Percentiles rank a stretch among this genome's conserved stretches.
Evolutionary conservation across 1,140 invertebrate species (phyloP).

Genomic region (Phymorhynchus buccinoides): DNA sequence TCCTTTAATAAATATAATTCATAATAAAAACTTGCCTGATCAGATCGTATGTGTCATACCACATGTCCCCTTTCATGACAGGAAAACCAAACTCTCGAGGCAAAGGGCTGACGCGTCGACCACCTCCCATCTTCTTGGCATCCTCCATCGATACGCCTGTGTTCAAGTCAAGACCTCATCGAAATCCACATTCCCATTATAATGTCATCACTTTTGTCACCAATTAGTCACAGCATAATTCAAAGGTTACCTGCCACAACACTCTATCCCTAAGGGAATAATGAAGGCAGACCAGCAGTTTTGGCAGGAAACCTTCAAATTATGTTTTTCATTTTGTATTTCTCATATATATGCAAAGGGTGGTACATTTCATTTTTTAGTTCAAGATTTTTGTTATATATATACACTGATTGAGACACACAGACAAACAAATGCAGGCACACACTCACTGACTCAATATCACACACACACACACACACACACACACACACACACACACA

Average conservation of each 20-base stretch:
- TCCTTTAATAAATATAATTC: background rate
- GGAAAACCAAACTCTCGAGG: constrained; percentile 71
- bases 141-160: constrained; percentile 68
- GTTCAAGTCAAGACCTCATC: constrained; percentile 34
- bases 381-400: too few species aligned
- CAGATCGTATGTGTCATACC: constrained; percentile 72
- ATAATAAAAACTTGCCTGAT: constrained; percentile 57
- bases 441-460: background rate
- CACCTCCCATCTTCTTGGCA: constrained; percentile 63
- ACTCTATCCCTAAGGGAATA: too few species aligned
- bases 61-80: constrained; percentile 65
- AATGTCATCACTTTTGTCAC: too few species aligned
- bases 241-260: too few species aligned
- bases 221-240: too few species aligned
- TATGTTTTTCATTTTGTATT: too few species aligned
- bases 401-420: background rate
- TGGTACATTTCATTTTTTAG: too few species aligned
- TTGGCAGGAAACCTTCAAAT: too few species aligned
- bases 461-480: background rate
- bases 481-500: background rate
- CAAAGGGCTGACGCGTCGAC: constrained; percentile 63
- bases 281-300: too few species aligned
- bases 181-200: too few species aligned
- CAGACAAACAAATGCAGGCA: background rate
- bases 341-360: too few species aligned